Evolutionary conservation across 2,113 vertebrate genomes (phyloP).

Genomic region (Mirza zaza): DNA sequence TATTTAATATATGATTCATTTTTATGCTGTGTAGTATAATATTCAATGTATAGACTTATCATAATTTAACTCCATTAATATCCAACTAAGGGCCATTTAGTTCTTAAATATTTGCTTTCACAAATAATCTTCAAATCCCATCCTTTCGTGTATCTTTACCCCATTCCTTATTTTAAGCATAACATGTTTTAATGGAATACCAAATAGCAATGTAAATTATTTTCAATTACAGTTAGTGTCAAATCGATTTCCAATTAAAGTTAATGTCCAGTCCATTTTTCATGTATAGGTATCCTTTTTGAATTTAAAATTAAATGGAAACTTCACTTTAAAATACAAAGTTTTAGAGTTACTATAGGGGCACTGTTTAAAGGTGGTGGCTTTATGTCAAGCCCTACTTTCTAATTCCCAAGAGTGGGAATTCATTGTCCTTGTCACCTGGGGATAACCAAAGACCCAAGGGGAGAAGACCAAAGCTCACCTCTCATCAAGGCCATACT

Average conservation of each 20-base stretch:
- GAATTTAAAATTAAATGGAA: background rate
- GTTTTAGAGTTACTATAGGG: background rate
- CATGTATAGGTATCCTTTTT: background rate
- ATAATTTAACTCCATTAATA: background rate
- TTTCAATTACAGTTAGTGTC: background rate
- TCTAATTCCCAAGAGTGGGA: background rate
- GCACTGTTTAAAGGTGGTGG: background rate
- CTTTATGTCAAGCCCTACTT: background rate
- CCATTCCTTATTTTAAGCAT: background rate
- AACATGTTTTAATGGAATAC: too few species aligned
- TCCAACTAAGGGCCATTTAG: background rate
- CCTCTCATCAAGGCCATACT: background rate
- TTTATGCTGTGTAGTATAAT: background rate
- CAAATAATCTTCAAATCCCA: background rate
- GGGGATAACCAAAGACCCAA: background rate
- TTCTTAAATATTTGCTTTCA: constrained; percentile 9
- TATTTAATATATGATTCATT: background rate
- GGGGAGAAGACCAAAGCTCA: background rate
- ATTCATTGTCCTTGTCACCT: background rate
- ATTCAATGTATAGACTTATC: background rate
- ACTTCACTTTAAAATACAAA: background rate
- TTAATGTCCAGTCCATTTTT: background rate
- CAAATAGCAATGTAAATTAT: too few species aligned
- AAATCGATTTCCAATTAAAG: background rate
- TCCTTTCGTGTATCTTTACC: background rate